Conservation (phyloP, 2,113 vertebrate species). For the Centropristis striata region DNA sequence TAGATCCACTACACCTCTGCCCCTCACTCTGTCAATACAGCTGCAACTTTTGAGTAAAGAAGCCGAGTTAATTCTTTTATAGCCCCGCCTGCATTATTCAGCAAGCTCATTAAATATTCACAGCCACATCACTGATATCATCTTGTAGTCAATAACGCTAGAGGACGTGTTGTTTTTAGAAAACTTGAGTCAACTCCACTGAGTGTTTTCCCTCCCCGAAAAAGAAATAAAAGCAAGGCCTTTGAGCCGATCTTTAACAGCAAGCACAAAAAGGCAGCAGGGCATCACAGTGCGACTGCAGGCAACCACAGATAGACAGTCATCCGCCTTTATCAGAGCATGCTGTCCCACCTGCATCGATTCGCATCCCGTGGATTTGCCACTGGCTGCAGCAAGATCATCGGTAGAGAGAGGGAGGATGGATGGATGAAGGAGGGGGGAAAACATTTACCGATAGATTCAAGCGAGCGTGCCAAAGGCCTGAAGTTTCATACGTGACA, state of each 20-base stretch:
- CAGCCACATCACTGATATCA: constrained; percentile 63
- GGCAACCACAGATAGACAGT: constrained; percentile 35
- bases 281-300: constrained; percentile 50
- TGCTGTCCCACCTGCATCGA: constrained; percentile 73
- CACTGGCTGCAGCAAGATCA: constrained; percentile 51
- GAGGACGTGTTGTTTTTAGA: constrained; percentile 63
- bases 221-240: not conserved
- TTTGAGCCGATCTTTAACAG: constrained; percentile 4
- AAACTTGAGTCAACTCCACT: constrained; percentile 59
- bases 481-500: constrained; percentile 19
- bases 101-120: constrained; percentile 54
- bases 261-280: constrained; percentile 5
- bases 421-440: not conserved
- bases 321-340: constrained; percentile 54
- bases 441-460: not conserved
- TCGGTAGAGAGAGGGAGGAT: not conserved
- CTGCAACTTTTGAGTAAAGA: constrained; percentile 46
- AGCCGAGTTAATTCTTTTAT: constrained; percentile 48
- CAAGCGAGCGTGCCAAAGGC: not conserved
- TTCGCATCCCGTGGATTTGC: constrained; percentile 49
- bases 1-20: constrained; percentile 8
- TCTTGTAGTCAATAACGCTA: constrained; percentile 60
- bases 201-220: not conserved
- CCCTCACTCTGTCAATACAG: constrained; percentile 20
- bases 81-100: constrained; percentile 66